phyloP scores from a whole-genome alignment of 2,797 vertebrate species.

The Danio jaintianensis region DNA sequence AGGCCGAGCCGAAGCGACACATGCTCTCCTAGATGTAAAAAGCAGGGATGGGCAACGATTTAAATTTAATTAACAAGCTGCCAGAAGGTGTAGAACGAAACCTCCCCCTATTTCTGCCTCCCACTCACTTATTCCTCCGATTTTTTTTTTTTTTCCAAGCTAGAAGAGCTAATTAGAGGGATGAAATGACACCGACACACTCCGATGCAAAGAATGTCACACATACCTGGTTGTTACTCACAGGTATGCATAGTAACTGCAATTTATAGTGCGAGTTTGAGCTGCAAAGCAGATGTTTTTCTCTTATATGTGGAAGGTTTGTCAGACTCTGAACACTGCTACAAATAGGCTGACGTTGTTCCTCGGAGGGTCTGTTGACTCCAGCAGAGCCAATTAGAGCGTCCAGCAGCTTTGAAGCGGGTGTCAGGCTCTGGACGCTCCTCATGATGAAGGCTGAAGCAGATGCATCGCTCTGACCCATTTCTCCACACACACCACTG shows the following conservation, averaged over 20 bases:
- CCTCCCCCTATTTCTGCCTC: conserved; percentile 36
- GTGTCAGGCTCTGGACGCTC: conserved; percentile 61
- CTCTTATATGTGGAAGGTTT: background rate
- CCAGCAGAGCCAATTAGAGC: conserved; percentile 79
- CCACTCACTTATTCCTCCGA: background rate
- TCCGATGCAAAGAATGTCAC: conserved; percentile 28
- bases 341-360: conserved; percentile 78
- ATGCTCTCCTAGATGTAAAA: conserved; percentile 37
- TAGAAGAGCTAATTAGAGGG: conserved; percentile 46
- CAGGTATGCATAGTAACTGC: background rate
- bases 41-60: conserved; percentile 45
- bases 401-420: conserved; percentile 80
- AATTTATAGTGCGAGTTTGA: background rate
- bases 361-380: conserved; percentile 78
- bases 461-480: conserved; percentile 40
- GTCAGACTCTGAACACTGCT: conserved; percentile 5
- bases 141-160: conserved; percentile 10
- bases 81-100: conserved; percentile 52
- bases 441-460: conserved; percentile 15
- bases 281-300: background rate
- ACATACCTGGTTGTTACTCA: conserved; percentile 3
- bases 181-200: conserved; percentile 35
- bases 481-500: conserved; percentile 37
- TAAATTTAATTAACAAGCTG: conserved; percentile 57
- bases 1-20: background rate